phyloP scores from a whole-genome alignment of 2,888 invertebrate species.

The Mesorhabditis belari region DNA sequence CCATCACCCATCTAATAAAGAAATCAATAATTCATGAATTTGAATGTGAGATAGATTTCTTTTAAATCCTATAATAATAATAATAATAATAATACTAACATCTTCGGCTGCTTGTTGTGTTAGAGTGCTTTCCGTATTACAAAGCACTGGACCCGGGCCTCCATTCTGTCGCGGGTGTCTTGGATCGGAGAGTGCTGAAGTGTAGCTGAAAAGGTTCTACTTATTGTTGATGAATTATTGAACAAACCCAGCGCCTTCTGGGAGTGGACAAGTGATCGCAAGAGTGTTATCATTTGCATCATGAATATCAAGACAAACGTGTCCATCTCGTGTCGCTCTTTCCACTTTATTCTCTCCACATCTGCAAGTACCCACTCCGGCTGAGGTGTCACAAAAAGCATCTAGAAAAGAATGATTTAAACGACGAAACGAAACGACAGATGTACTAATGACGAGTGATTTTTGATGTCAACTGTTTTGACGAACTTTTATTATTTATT shows the following conservation, averaged over 20 bases:
- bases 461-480: too few relatives aligned
- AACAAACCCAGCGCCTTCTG: conserved; percentile 42
- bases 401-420: too few relatives aligned
- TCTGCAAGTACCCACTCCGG: conserved; percentile 39
- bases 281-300: conserved; percentile 40
- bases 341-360: conserved; percentile 42
- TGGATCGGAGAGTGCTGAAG: conserved; percentile 37
- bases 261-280: conserved; percentile 41
- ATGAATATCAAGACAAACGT: conserved; percentile 37
- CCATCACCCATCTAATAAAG: conserved; percentile 32
- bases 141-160: conserved; percentile 35
- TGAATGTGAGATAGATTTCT: too few relatives aligned
- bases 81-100: conserved; percentile 10
- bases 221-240: neutral
- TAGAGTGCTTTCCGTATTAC: conserved; percentile 29
- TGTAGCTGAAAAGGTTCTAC: conserved; percentile 12
- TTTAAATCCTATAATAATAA: neutral
- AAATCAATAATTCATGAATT: too few relatives aligned
- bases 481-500: too few relatives aligned
- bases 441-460: too few relatives aligned
- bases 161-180: conserved; percentile 36
- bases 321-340: conserved; percentile 36
- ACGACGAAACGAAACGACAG: too few relatives aligned
- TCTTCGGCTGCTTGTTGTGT: conserved; percentile 27
- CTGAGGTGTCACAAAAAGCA: conserved; percentile 37